These are phyloP conservation scores for Agrotis clavis DNA, from an alignment of 2,888 invertebrate genomes.

Conservation along the genomic window DNA sequence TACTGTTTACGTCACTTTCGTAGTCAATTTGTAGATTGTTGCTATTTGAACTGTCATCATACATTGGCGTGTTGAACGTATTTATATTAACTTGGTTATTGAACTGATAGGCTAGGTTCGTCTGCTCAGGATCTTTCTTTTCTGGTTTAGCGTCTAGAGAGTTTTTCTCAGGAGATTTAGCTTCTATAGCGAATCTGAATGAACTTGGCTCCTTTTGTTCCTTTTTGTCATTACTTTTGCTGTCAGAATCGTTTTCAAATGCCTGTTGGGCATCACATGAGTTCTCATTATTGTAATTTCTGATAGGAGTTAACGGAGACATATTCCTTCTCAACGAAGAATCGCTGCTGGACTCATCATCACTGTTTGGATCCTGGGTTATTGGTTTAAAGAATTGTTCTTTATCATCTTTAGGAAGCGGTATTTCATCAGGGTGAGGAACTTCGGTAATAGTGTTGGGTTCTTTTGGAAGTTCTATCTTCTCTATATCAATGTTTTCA, in stretches of 20 bases:
- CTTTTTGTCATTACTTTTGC: constrained; percentile 78
- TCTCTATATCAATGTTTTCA: constrained; percentile 78
- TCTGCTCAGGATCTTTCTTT: constrained; percentile 79
- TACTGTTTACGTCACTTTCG: constrained; percentile 88
- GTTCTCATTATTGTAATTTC: constrained; percentile 88
- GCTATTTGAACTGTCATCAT: constrained; percentile 88
- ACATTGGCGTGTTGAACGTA: constrained; percentile 82
- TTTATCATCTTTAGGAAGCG: constrained; percentile 79
- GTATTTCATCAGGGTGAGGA: constrained; percentile 68
- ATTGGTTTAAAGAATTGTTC: constrained; percentile 81
- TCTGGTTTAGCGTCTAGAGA: constrained; percentile 73
- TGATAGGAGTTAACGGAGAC: constrained; percentile 88
- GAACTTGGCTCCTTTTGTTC: constrained; percentile 83
- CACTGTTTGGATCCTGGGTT: constrained; percentile 70
- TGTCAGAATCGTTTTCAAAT: constrained; percentile 81
- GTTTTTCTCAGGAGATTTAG: constrained; percentile 79
- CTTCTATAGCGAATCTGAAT: constrained; percentile 85
- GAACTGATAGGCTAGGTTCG: constrained; percentile 81
- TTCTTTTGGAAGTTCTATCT: constrained; percentile 81
- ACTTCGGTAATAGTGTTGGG: constrained; percentile 72
- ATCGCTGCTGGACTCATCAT: constrained; percentile 86
- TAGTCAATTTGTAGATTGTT: constrained; percentile 87
- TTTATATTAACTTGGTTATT: constrained; percentile 85
- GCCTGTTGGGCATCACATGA: constrained; percentile 88
- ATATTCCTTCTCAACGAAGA: constrained; percentile 86